These are phyloP conservation scores for Andrena dorsata DNA, from an alignment of 2,888 invertebrate genomes.

Conservation along the genomic window DNA sequence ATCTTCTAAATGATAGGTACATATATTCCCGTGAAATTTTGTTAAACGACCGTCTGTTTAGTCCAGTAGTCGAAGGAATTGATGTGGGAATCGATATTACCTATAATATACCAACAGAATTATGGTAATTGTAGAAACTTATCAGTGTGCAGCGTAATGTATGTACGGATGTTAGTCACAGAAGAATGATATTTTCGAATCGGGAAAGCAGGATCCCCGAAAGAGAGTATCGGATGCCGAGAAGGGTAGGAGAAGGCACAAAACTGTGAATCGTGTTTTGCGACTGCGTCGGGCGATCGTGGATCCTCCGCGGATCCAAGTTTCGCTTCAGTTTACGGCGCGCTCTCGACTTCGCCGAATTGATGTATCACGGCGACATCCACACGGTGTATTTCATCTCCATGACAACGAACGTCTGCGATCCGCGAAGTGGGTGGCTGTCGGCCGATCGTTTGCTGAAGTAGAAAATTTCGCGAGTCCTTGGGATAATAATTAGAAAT, in stretches of 20 bases:
- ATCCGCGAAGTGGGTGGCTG: not conserved
- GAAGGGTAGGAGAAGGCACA: conserved; percentile 44
- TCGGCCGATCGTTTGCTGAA: not conserved
- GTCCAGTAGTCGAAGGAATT: too few species aligned
- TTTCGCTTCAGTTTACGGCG: conserved; percentile 77
- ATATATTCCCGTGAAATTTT: too few species aligned
- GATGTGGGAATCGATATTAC: too few species aligned
- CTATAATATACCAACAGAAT: too few species aligned
- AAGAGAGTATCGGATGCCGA: conserved; percentile 12
- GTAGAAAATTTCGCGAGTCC: not conserved
- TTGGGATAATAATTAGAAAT: not conserved
- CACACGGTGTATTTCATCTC: not conserved
- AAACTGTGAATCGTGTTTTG: conserved; percentile 64
- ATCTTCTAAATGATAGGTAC: too few species aligned
- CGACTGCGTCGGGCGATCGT: conserved; percentile 76
- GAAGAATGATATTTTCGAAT: not conserved
- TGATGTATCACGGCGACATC: conserved; percentile 45
- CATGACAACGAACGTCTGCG: conserved; percentile 2
- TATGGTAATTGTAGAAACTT: too few species aligned
- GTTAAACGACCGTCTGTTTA: too few species aligned
- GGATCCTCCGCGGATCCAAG: conserved; percentile 70
- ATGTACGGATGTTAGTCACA: not conserved
- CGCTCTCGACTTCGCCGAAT: conserved; percentile 77
- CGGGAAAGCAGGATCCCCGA: too few species aligned
- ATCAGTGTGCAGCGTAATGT: not conserved